Evolutionary conservation across 2,888 invertebrate genomes (phyloP).

Genomic region (Lycia hirtaria): DNA sequence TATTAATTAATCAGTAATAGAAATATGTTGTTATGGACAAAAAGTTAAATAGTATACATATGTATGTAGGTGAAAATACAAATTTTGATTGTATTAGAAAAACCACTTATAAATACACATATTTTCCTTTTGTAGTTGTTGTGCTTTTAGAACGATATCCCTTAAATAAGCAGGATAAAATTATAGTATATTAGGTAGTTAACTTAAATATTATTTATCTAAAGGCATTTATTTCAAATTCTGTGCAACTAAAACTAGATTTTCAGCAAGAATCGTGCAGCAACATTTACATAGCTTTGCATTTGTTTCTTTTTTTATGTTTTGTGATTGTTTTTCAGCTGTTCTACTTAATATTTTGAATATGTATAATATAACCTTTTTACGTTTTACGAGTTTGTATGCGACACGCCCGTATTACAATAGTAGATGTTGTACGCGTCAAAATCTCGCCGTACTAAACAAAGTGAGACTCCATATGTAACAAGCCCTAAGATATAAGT

Average conservation of each 20-base stretch:
- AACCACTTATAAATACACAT: too few relatives aligned
- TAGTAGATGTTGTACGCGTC: not conserved
- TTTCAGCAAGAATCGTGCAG: not conserved
- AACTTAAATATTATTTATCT: too few relatives aligned
- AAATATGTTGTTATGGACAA: too few relatives aligned
- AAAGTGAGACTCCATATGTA: too few relatives aligned
- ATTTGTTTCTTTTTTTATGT: slow-evolving; percentile 23
- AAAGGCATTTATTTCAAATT: not conserved
- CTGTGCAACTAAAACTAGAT: not conserved
- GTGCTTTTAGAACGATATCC: not conserved
- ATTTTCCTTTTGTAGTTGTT: too few relatives aligned
- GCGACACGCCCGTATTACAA: not conserved
- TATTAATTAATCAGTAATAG: too few relatives aligned
- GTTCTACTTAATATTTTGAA: slow-evolving; percentile 14
- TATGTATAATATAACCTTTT: not conserved
- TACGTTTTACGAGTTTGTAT: slow-evolving; percentile 6
- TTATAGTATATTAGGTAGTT: too few relatives aligned
- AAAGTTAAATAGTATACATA: too few relatives aligned
- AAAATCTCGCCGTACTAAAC: too few relatives aligned
- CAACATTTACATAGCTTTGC: slow-evolving; percentile 23
- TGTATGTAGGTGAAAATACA: too few relatives aligned
- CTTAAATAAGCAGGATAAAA: not conserved
- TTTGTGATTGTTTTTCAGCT: slow-evolving; percentile 45
- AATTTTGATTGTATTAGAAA: too few relatives aligned
- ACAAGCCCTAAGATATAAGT: too few relatives aligned